These are phyloP conservation scores for Pristionchus japonicus DNA, from an alignment of 2,888 invertebrate species.

Conservation along the genomic window DNA sequence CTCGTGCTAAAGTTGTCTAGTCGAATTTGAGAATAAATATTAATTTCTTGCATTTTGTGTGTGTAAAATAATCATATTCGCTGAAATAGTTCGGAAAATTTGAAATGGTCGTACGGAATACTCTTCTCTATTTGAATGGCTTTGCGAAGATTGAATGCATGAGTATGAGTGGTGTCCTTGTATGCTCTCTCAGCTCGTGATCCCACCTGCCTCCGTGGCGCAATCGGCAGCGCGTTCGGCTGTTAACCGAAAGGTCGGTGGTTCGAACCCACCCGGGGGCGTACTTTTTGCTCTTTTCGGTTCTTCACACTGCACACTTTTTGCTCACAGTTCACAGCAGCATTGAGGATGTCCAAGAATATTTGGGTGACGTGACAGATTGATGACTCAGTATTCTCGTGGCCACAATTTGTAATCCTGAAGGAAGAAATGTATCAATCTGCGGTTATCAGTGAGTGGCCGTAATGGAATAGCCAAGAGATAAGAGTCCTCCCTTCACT, in stretches of 20 bases:
- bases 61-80: too few relatives aligned
- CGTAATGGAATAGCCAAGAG: background rate
- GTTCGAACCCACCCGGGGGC: slow-evolving; percentile 80
- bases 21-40: background rate
- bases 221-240: slow-evolving; percentile 74
- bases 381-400: background rate
- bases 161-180: background rate
- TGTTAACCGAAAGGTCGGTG: slow-evolving; percentile 76
- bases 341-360: background rate
- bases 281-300: slow-evolving; percentile 43
- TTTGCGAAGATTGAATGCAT: too few relatives aligned
- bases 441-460: slow-evolving; percentile 16
- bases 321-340: too few relatives aligned
- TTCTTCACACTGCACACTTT: too few relatives aligned
- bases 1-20: slow-evolving; percentile 28
- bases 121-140: too few relatives aligned
- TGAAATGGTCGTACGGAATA: too few relatives aligned
- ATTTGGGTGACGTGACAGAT: background rate
- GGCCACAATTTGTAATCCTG: background rate
- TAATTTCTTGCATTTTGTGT: background rate
- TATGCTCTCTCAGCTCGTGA: background rate
- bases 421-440: background rate
- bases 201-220: slow-evolving; percentile 56
- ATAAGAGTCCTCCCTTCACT: background rate
- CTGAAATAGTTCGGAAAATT: too few relatives aligned